Evolutionary conservation across 2,888 invertebrate species (phyloP).

Genomic region (Unio pictorum): DNA sequence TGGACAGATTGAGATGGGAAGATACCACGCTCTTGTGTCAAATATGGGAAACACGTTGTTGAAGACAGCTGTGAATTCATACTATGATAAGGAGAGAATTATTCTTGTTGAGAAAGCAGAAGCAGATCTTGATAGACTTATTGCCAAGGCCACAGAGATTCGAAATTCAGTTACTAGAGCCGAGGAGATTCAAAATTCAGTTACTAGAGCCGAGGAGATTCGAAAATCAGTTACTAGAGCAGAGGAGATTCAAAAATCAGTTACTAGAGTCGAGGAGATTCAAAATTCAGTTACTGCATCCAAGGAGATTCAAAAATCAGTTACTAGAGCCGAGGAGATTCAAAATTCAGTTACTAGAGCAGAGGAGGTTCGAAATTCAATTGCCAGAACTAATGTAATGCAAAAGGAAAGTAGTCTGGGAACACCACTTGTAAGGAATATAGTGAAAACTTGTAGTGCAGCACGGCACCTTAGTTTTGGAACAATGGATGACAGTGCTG

Average conservation of each 20-base stretch:
- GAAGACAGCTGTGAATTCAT: conserved; percentile 40
- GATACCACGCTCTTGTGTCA: conserved; percentile 47
- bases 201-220: conserved; percentile 16
- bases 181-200: too few species aligned
- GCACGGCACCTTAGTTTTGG: too few species aligned
- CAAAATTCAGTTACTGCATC: conserved; percentile 17
- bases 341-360: conserved; percentile 19
- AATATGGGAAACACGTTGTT: conserved; percentile 28
- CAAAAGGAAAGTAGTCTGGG: too few species aligned
- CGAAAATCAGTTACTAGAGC: conserved; percentile 14
- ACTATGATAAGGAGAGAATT: conserved; percentile 47
- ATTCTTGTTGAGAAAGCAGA: conserved; percentile 25
- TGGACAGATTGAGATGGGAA: conserved; percentile 15
- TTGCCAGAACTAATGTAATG: conserved; percentile 11
- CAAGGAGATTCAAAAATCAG: conserved; percentile 19
- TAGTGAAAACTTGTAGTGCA: too few species aligned
- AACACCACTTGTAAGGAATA: too few species aligned
- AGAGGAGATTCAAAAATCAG: conserved; percentile 19
- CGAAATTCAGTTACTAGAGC: conserved; percentile 14
- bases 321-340: conserved; percentile 15
- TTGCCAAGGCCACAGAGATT: conserved; percentile 27
- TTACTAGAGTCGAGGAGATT: conserved; percentile 19
- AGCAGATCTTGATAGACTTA: conserved; percentile 28
- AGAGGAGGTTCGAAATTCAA: conserved; percentile 20
- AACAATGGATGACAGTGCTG: too few species aligned